Conservation (phyloP, 2,113 vertebrate species). For the Crypturellus undulatus region DNA sequence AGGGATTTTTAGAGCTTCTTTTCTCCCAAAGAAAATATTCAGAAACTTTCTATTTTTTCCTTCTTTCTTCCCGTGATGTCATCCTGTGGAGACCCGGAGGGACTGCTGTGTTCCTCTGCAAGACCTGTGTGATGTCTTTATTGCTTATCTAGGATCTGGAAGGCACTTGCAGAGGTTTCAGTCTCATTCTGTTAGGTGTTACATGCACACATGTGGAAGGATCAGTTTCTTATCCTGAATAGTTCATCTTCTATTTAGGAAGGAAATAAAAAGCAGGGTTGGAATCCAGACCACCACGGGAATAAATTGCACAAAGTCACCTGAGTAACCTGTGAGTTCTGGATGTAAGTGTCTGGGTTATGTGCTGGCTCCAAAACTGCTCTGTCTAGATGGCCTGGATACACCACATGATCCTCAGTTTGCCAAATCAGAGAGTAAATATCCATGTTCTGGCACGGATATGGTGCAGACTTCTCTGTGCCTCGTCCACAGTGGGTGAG, state of each 20-base stretch:
- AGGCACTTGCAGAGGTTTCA: not conserved
- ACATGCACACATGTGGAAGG: not conserved
- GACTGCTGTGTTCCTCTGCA: constrained; percentile 18
- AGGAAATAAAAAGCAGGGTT: not conserved
- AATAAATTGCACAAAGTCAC: not conserved
- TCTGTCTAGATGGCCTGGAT: not conserved
- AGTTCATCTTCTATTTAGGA: constrained; percentile 41
- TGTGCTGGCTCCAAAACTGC: not conserved
- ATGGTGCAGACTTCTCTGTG: not conserved
- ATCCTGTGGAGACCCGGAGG: not conserved
- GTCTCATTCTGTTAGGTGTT: constrained; percentile 11
- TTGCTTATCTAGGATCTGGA: constrained; percentile 3
- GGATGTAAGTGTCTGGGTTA: not conserved
- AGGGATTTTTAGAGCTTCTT: not conserved
- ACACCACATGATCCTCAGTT: not conserved
- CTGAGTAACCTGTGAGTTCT: not conserved
- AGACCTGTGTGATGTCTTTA: not conserved
- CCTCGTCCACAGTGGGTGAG: not conserved
- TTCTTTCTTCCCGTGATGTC: not conserved
- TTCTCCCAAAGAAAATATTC: not conserved
- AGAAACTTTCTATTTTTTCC: not conserved
- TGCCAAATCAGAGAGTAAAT: not conserved
- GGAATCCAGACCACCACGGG: not conserved
- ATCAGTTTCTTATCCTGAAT: constrained; percentile 42
- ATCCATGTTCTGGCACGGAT: not conserved